Percentiles rank a stretch among this genome's conserved stretches.
Evolutionary conservation across 2,797 vertebrate species (phyloP).

Genomic region (Lemur catta): DNA sequence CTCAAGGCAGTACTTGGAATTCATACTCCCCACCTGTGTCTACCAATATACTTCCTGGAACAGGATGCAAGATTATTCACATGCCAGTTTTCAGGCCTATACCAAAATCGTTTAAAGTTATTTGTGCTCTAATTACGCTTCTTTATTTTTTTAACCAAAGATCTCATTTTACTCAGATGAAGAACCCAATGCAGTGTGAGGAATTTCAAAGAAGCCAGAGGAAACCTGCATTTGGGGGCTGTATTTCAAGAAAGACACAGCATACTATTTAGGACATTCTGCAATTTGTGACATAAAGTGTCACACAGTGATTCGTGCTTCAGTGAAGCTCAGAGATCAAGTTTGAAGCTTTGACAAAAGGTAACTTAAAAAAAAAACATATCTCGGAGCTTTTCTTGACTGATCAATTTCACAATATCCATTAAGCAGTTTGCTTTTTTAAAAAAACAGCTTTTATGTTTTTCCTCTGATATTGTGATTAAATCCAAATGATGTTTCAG

Average conservation of each 20-base stretch:
- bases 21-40: slow-evolving; percentile 76
- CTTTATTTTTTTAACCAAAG: slow-evolving; percentile 82
- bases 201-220: slow-evolving; percentile 64
- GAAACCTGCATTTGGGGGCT: not conserved
- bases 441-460: slow-evolving; percentile 48
- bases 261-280: not conserved
- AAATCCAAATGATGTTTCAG: slow-evolving; percentile 74
- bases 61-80: slow-evolving; percentile 78
- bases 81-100: slow-evolving; percentile 73
- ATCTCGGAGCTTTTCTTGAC: slow-evolving; percentile 59
- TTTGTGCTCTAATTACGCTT: slow-evolving; percentile 85
- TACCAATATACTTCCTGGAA: slow-evolving; percentile 66
- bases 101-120: slow-evolving; percentile 80
- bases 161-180: slow-evolving; percentile 76
- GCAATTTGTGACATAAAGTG: not conserved
- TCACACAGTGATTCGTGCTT: not conserved
- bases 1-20: slow-evolving; percentile 68
- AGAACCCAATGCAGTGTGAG: slow-evolving; percentile 62
- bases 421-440: slow-evolving; percentile 3
- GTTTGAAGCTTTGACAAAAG: slow-evolving; percentile 61
- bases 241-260: not conserved
- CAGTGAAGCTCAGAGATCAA: slow-evolving; percentile 18
- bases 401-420: slow-evolving; percentile 50
- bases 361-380: not conserved
- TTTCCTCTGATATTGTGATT: slow-evolving; percentile 63